A percentile compares a stretch with the other conserved stretches of the same genome.
phyloP scores from a whole-genome alignment of 1,140 invertebrate species.

The Neodiprion pinetum region DNA sequence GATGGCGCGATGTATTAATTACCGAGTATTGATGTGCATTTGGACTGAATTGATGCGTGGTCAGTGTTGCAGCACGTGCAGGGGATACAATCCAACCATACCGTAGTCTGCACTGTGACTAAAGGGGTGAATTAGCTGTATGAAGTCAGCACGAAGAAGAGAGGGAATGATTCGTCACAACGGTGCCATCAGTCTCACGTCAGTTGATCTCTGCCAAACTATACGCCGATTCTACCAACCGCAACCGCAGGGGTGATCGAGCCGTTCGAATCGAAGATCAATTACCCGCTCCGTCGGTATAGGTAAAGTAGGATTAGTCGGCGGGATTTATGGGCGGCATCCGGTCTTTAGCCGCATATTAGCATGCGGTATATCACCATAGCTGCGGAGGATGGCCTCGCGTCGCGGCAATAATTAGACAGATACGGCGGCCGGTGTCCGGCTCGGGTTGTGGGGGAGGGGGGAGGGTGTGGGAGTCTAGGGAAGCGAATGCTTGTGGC shows the following conservation, averaged over 20 bases:
- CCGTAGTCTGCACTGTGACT: background rate
- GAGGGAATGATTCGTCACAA: background rate
- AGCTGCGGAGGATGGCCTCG: constrained; percentile 43
- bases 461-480: constrained; percentile 6
- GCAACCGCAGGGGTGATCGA: background rate
- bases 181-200: background rate
- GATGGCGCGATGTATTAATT: constrained; percentile 65
- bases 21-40: constrained; percentile 64
- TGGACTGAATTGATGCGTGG: constrained; percentile 65
- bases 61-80: constrained; percentile 61
- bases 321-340: constrained; percentile 59
- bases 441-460: constrained; percentile 30
- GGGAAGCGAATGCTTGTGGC: background rate
- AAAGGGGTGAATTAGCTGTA: background rate
- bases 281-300: background rate
- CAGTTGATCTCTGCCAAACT: no score
- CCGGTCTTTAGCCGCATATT: constrained; percentile 64
- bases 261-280: background rate
- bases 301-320: constrained; percentile 48
- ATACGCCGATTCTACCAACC: background rate
- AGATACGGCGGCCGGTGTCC: constrained; percentile 57
- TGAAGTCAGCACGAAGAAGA: constrained; percentile 14
- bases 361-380: constrained; percentile 63
- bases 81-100: constrained; percentile 41
- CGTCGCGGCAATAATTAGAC: constrained; percentile 63